phyloP scores from a whole-genome alignment of 1,140 invertebrate species.

The Drosophila ercepeae region DNA sequence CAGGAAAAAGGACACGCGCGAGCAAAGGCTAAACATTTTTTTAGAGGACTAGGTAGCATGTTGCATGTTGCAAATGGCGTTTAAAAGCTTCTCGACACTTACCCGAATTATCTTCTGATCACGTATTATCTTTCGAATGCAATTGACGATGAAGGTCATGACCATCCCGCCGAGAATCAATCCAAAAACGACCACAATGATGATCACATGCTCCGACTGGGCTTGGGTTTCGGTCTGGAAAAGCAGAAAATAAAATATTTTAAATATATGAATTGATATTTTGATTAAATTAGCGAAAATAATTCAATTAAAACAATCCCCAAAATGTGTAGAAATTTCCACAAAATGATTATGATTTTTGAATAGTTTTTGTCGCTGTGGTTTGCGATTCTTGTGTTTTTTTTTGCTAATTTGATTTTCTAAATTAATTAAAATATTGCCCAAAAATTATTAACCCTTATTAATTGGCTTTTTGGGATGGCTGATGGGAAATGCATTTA shows the following conservation, averaged over 20 bases:
- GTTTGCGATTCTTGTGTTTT: too few relatives aligned
- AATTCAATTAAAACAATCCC: background rate
- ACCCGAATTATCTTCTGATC: conserved; percentile 94
- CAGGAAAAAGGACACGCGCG: conserved; percentile 24
- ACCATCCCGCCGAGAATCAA: conserved; percentile 94
- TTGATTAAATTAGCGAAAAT: conserved; percentile 5
- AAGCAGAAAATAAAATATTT: too few relatives aligned
- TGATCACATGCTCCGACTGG: conserved; percentile 89
- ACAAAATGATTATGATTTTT: too few relatives aligned
- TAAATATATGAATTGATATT: background rate
- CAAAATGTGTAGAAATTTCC: too few relatives aligned
- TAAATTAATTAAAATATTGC: background rate
- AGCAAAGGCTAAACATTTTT: conserved; percentile 4
- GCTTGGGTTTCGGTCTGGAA: conserved; percentile 50
- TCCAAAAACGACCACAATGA: conserved; percentile 95
- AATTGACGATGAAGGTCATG: conserved; percentile 93
- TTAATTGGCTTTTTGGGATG: background rate
- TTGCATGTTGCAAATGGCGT: conserved; percentile 1
- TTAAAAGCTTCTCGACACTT: conserved; percentile 62
- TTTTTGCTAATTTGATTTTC: background rate
- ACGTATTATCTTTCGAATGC: conserved; percentile 91
- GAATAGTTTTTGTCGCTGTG: too few relatives aligned
- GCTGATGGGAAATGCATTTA: background rate
- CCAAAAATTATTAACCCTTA: background rate
- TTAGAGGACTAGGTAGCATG: background rate